Evolutionary conservation across 2,888 invertebrate genomes (phyloP), one percentile per base, ranked within the genome.

Genomic region (Sinodicranocentrus sp.): DNA sequence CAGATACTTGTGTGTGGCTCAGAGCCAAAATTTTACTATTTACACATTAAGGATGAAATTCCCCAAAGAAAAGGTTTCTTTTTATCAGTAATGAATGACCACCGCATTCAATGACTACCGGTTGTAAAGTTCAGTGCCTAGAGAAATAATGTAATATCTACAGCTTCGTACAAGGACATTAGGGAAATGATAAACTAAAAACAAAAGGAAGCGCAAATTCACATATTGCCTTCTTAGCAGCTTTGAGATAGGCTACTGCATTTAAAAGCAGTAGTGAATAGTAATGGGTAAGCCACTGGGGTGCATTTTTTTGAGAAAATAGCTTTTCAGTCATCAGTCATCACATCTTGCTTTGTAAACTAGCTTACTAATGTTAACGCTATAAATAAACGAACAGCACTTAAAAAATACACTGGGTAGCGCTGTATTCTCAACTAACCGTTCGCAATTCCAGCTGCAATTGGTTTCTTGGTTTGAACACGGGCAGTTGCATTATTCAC

Each of bases 401-500:
- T n/a, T n/a, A 43, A 67, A 39, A 39, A 13, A 65, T 61, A 48
- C 28, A 67, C 25, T 21, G 44, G 23, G 44, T 39, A 59, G 17
- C 28, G 57, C 3, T 52, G 23, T 72, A 77, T 86, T 15, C 68
- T 43, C 59, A 26, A 92, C 95, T 94, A 93, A 97, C 97, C 97
- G 93, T 96, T 95, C 90, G 97, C 96, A 91, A 97, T 88, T 65
- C 88, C 88, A 75, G 88, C 89, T 57, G 89, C 94, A 89, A 96
- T 94, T 89, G 97, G 95, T 93, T 99, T 99, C 94, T 98, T 98
- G 91, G 98, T 98, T 94, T 99, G 98, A 92, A 99, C 98, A 93
- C 99, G 94, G 90, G 99, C 99, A 90, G 99, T 99, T 90, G 99
- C 99, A 93, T 99, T 99, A 94, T 99, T 99, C 91, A 99, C 98